Evolutionary conservation across 2,888 invertebrate genomes (phyloP).

Genomic region (Leptopilina myrica): DNA sequence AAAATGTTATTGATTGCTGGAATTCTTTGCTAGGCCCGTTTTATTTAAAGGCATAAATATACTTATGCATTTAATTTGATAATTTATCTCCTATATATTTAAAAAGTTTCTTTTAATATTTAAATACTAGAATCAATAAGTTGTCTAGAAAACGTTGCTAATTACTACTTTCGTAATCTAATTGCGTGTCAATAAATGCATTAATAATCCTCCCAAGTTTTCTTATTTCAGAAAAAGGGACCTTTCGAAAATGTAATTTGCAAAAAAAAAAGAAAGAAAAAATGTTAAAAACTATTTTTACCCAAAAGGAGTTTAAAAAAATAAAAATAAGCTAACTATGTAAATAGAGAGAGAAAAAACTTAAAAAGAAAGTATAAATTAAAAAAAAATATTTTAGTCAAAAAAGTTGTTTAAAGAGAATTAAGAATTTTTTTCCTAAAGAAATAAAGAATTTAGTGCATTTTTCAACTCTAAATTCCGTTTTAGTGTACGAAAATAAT

Average conservation of each 20-base stretch:
- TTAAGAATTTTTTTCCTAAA: neutral
- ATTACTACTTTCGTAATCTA: conserved; percentile 29
- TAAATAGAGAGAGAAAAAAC: no score
- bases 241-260: neutral
- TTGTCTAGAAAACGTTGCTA: conserved; percentile 12
- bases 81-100: neutral
- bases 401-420: neutral
- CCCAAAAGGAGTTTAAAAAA: neutral
- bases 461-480: conserved; percentile 22
- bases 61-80: conserved; percentile 9
- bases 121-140: neutral
- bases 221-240: neutral
- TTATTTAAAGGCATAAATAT: neutral
- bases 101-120: neutral
- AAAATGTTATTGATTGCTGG: neutral
- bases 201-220: neutral
- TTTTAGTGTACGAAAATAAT: conserved; percentile 61
- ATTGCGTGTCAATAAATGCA: neutral
- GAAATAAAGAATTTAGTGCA: neutral
- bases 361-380: no score
- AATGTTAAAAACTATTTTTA: neutral
- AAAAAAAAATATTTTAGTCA: no score
- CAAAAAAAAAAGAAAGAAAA: neutral
- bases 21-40: conserved; percentile 12
- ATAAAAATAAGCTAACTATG: neutral